Evolutionary conservation across 2,113 vertebrate genomes (phyloP), one percentile per base, ranked within the genome.

Genomic region (Silurus asotus): DNA sequence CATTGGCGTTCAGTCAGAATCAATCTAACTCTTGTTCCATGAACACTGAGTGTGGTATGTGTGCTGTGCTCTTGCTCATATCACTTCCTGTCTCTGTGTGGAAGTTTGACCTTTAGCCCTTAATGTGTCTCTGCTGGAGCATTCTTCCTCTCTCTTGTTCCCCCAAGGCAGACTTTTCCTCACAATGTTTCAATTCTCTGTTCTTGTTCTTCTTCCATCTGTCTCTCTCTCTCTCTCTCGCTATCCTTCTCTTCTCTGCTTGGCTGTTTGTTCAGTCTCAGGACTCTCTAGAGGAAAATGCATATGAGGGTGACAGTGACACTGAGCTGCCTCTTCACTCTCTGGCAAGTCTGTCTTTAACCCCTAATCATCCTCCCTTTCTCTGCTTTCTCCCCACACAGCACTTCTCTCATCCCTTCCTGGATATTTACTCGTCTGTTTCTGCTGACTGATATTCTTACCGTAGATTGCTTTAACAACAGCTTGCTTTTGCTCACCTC

Each of bases 221-320:
- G n/a, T 79, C 6, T 72, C 5, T 62, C 59, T 88, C 20, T 64
- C 28, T 56, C 62, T 37, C 37, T 37, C 37, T 37, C 37, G 37
- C 37, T 37, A 37, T 37, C 37, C 37, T 37, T 37, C 37, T 37
- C 37, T 37, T 37, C 37, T 37, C 69, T 59, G 81, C 20, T 55
- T 74, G 25, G 28, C 58, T 19, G 37, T 25, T n/a, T 72, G 37
- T 64, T 20, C 74, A 80, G 53, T 82, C 64, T 81, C 96, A 97
- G 97, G 97, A 98, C 92, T 92, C 93, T 92, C 93, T 93, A 94
- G 97, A 98, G 90, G 95, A 94, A 92, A 96, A 94, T 93, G 94
- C 95, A 93, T 96, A 94, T 95, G 95, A 95, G 94, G 95, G 95
- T 94, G 96, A 96, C 91, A 95, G 93, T 93, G 96, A 96, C 92